phyloP scores from a whole-genome alignment of 23 tunicate species.

The Styela plicata region DNA sequence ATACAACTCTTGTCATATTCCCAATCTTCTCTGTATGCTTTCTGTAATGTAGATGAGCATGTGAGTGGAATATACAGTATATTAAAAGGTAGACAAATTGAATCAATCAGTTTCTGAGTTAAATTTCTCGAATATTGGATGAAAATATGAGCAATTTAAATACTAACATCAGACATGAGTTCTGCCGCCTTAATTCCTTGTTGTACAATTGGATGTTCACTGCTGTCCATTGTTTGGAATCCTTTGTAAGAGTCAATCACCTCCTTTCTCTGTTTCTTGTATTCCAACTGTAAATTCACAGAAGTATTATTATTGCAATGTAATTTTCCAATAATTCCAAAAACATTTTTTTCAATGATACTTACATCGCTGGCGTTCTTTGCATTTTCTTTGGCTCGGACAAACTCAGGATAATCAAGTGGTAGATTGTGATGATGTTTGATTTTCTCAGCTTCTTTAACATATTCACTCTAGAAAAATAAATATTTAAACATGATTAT shows the following conservation, averaged over 20 bases:
- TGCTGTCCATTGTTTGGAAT: constrained; percentile 96
- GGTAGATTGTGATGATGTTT: constrained; percentile 51
- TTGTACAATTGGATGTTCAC: constrained; percentile 90
- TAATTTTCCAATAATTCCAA: background rate
- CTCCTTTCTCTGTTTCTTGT: constrained; percentile 73
- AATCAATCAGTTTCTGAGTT: background rate
- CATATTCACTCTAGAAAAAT: constrained; percentile 44
- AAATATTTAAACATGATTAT: background rate
- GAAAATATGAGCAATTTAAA: background rate
- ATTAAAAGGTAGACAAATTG: background rate
- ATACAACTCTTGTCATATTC: constrained; percentile 74
- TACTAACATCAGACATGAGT: constrained; percentile 68
- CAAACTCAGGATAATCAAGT: constrained; percentile 48
- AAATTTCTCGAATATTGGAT: background rate
- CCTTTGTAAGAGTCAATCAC: constrained; percentile 87
- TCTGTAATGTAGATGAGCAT: constrained; percentile 45
- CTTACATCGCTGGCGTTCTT: constrained; percentile 72
- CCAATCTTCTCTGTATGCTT: constrained; percentile 94
- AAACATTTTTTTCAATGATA: background rate
- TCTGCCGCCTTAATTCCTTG: constrained; percentile 92
- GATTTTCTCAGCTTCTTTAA: constrained; percentile 61
- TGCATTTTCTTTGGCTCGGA: constrained; percentile 39
- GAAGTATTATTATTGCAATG: too few relatives aligned
- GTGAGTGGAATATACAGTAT: background rate
- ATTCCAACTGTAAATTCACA: constrained; percentile 39